A percentile compares a stretch with the other conserved stretches of the same genome.
phyloP scores from a whole-genome alignment of 2,888 invertebrate genomes.

The Alviniconcha strummeri region DNA sequence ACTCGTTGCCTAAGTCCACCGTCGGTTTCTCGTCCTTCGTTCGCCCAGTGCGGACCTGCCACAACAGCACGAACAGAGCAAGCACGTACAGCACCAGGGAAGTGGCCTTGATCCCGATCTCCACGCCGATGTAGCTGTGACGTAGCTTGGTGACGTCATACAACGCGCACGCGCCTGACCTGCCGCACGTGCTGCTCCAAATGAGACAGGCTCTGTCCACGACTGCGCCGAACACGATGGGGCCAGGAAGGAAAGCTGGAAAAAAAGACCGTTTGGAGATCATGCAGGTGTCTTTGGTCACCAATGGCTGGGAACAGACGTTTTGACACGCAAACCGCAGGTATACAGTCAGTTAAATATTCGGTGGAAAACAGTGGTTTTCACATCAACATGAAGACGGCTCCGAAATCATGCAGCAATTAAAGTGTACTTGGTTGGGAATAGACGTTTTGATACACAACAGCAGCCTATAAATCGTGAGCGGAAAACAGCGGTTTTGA shows the following conservation, averaged over 20 bases:
- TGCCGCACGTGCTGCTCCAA: conserved; percentile 32
- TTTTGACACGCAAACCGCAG: no score
- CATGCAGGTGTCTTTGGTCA: no score
- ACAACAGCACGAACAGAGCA: background rate
- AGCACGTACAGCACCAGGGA: background rate
- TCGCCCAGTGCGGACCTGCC: conserved; percentile 11
- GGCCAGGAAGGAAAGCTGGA: conserved; percentile 35
- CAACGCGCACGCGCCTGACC: conserved; percentile 30
- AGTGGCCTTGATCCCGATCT: background rate
- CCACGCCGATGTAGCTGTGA: conserved; percentile 17
- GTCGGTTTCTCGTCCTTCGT: background rate
- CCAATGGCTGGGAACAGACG: no score
- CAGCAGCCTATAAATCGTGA: no score
- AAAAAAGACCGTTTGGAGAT: background rate
- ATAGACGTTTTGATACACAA: no score
- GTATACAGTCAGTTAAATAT: no score
- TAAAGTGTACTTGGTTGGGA: no score
- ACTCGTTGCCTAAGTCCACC: background rate
- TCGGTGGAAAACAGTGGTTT: no score
- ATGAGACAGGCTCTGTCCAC: conserved; percentile 34
- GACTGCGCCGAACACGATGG: conserved; percentile 33
- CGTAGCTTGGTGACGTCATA: conserved; percentile 36
- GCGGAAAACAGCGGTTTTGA: no score
- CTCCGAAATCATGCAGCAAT: no score
- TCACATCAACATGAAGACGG: no score